Evolutionary conservation across 2,113 vertebrate genomes (phyloP).

Genomic region (Eurystomus gularis): DNA sequence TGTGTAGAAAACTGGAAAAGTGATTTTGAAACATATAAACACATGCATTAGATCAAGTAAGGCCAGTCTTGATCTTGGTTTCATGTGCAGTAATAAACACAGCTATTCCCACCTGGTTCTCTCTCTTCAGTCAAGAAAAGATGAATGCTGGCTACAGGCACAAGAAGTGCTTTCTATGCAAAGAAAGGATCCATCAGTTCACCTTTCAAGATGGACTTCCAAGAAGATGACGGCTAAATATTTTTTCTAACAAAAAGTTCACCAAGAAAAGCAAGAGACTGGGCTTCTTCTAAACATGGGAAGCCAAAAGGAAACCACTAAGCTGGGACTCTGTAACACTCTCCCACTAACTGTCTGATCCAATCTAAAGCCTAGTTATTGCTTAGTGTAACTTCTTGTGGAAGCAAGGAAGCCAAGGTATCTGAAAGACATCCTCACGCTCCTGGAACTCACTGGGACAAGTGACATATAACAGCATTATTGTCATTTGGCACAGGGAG

Average conservation of each 20-base stretch:
- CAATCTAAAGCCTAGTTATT: neutral
- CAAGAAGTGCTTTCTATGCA: neutral
- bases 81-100: neutral
- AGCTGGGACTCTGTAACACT: neutral
- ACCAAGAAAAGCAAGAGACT: neutral
- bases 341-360: neutral
- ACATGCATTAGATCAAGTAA: neutral
- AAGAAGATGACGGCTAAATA: neutral
- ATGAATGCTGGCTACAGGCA: neutral
- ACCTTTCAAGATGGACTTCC: neutral
- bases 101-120: neutral
- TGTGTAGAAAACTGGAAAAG: neutral
- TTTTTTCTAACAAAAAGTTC: neutral
- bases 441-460: neutral
- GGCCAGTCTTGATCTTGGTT: neutral
- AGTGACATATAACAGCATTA: neutral
- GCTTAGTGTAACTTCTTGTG: neutral
- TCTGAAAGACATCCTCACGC: rapidly evolving
- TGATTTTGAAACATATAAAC: neutral
- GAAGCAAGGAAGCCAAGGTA: neutral
- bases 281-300: neutral
- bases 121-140: neutral
- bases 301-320: neutral
- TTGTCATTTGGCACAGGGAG: neutral
- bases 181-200: neutral